phyloP scores from a whole-genome alignment of 2,113 vertebrate genomes.

The Ameiurus melas region DNA sequence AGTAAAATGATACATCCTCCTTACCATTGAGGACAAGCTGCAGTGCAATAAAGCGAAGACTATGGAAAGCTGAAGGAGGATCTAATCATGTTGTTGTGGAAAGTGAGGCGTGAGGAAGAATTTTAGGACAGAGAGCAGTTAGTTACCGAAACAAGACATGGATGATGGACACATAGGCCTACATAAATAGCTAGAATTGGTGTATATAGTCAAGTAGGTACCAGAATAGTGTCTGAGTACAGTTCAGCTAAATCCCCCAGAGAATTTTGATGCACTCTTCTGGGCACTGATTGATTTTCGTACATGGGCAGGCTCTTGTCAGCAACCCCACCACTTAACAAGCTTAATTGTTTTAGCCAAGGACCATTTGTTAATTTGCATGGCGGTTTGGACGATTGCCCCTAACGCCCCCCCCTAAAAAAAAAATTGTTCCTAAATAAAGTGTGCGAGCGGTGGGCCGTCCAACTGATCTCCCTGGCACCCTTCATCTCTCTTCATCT shows the following conservation, averaged over 20 bases:
- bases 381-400: conserved; percentile 45
- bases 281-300: conserved; percentile 47
- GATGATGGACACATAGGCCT: conserved; percentile 3
- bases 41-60: conserved; percentile 4
- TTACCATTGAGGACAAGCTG: conserved; percentile 5
- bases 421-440: conserved; percentile 43
- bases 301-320: conserved; percentile 39
- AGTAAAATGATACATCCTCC: conserved; percentile 41
- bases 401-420: conserved; percentile 20
- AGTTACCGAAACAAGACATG: neutral
- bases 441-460: conserved; percentile 9
- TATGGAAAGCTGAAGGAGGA: conserved; percentile 13
- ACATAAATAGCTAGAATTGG: conserved; percentile 18
- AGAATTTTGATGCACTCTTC: conserved; percentile 36
- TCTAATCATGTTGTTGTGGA: neutral
- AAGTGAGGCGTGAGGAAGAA: neutral
- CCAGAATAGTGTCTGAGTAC: conserved; percentile 15
- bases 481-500: conserved; percentile 31
- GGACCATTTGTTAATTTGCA: conserved; percentile 54
- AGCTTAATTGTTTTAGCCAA: conserved; percentile 54
- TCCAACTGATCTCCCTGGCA: conserved; percentile 26
- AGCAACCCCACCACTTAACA: conserved; percentile 47
- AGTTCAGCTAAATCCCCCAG: conserved; percentile 27
- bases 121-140: conserved; percentile 16
- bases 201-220: neutral